phyloP scores from a whole-genome alignment of 2,888 invertebrate species.

The Augiades crinisus region DNA sequence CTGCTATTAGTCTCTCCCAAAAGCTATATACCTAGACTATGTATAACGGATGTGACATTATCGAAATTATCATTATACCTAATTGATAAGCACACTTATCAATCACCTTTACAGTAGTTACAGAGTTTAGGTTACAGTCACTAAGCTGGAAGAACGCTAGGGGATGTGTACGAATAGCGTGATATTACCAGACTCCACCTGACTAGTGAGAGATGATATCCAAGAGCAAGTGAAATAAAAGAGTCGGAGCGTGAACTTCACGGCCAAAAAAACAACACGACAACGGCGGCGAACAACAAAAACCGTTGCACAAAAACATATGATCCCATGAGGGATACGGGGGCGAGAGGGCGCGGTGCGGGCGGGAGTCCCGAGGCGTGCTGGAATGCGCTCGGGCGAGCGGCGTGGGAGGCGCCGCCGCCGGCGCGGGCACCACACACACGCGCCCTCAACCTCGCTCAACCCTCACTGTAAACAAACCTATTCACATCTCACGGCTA shows the following conservation, averaged over 20 bases:
- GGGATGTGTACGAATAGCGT: no score
- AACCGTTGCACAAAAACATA: slow-evolving; percentile 82
- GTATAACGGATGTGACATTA: no score
- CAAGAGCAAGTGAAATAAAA: slow-evolving; percentile 69
- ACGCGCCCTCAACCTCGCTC: slow-evolving; percentile 54
- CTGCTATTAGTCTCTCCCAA: no score
- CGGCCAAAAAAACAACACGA: slow-evolving; percentile 69
- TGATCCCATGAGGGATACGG: slow-evolving; percentile 76
- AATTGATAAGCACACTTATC: no score
- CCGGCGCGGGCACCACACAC: slow-evolving; percentile 53
- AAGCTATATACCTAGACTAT: no score
- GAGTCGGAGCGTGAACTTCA: slow-evolving; percentile 74
- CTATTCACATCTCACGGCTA: slow-evolving; percentile 58
- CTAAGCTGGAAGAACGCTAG: no score
- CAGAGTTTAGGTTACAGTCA: no score
- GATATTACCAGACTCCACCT: slow-evolving; percentile 27
- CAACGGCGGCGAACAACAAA: slow-evolving; percentile 79
- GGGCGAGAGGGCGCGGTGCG: slow-evolving; percentile 48
- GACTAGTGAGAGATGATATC: slow-evolving; percentile 59
- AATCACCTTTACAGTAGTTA: no score
- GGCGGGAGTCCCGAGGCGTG: slow-evolving; percentile 71
- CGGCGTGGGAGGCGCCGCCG: slow-evolving; percentile 77
- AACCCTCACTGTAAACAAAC: slow-evolving; percentile 72
- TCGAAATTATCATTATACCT: no score
- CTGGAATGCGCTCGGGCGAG: slow-evolving; percentile 78